A percentile compares a stretch with the other conserved stretches of the same genome.
These are phyloP conservation scores for Hiodon tergisus DNA, from an alignment of 2,113 vertebrate genomes.

Conservation along the genomic window DNA sequence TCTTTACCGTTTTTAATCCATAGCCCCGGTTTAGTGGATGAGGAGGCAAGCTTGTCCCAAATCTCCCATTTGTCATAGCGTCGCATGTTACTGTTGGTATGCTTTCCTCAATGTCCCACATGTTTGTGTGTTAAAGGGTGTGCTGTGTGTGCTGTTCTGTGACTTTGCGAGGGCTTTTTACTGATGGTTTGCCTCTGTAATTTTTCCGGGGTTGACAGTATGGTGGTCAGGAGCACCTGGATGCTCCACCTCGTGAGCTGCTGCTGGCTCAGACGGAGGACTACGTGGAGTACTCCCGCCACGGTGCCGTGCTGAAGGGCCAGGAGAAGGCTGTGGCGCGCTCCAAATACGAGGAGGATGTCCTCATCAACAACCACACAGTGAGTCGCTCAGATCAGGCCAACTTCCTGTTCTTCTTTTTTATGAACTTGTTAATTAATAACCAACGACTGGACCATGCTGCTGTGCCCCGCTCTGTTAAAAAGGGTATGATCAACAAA, in stretches of 20 bases:
- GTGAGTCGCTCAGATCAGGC: constrained; percentile 54
- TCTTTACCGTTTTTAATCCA: background rate
- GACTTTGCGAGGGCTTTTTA: background rate
- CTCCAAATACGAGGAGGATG: constrained; percentile 95
- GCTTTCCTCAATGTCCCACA: background rate
- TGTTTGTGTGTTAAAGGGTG: background rate
- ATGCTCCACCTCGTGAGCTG: constrained; percentile 82
- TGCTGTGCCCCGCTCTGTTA: too few relatives aligned
- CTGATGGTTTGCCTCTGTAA: background rate
- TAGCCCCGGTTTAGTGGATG: too few relatives aligned
- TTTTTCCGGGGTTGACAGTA: constrained; percentile 64
- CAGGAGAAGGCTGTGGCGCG: constrained; percentile 89
- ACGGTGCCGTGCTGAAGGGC: constrained; percentile 91
- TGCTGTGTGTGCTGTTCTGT: background rate
- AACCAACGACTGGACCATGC: too few relatives aligned
- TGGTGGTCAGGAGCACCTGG: constrained; percentile 86
- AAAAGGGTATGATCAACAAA: too few relatives aligned
- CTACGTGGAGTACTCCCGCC: constrained; percentile 93
- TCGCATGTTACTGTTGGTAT: background rate
- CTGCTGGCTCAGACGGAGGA: constrained; percentile 94
- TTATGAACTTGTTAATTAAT: too few relatives aligned
- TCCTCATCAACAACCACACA: constrained; percentile 86
- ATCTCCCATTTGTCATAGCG: background rate
- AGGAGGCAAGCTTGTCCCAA: too few relatives aligned
- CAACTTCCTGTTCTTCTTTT: too few relatives aligned